These are phyloP conservation scores for Gastrophryne carolinensis DNA, from an alignment of 2,797 vertebrate genomes.

Conservation along the genomic window DNA sequence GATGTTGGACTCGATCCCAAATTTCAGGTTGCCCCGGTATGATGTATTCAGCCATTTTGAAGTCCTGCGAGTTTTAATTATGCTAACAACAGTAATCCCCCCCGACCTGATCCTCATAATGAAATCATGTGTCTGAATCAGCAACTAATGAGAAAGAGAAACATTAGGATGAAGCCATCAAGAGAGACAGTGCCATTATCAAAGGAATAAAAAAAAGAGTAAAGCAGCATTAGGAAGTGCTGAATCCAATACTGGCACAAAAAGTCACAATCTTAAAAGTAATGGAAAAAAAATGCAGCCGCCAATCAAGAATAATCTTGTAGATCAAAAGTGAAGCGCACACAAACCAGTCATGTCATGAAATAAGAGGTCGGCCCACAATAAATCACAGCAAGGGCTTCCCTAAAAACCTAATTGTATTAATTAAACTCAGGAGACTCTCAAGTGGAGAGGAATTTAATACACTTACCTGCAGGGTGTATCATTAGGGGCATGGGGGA, in stretches of 20 bases:
- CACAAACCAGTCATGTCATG: too few species aligned
- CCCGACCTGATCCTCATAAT: not conserved
- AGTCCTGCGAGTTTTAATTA: constrained; percentile 4
- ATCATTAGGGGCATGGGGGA: too few species aligned
- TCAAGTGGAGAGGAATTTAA: not conserved
- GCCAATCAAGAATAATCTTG: too few species aligned
- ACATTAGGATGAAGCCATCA: not conserved
- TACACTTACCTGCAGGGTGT: not conserved
- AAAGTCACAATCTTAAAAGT: too few species aligned
- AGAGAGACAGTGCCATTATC: not conserved
- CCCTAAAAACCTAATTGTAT: too few species aligned
- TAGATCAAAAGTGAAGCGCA: too few species aligned
- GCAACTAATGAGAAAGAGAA: not conserved
- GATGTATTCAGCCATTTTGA: not conserved
- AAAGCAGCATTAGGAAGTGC: not conserved
- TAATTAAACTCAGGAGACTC: not conserved
- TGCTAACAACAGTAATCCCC: not conserved
- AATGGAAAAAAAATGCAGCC: too few species aligned
- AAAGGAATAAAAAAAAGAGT: not conserved
- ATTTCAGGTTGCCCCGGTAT: not conserved
- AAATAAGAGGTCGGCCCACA: too few species aligned
- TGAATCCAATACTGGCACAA: too few species aligned
- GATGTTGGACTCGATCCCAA: not conserved
- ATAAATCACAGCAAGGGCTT: too few species aligned
- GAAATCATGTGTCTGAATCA: not conserved